Base-by-base conservation (phyloP, 1,140 invertebrate genomes). In the Frieseomelitta varia region DNA sequence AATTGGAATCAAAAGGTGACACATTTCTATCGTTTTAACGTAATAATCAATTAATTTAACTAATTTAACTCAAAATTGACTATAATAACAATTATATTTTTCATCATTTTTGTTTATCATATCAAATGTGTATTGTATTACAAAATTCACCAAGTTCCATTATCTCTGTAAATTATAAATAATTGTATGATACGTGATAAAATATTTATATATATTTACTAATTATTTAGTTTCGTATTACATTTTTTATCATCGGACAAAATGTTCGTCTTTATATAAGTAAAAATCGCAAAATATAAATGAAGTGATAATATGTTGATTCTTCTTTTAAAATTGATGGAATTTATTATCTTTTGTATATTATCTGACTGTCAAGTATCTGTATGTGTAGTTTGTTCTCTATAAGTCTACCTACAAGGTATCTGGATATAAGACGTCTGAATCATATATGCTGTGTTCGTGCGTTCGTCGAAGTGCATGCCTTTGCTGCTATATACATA, bases 1-100 rank as follows among this genome's bases (percentile, higher is more conserved):
- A 93, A 93, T 93, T 87, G 88, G 75, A 47, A 73, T 73, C 72
- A 65, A 69, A 72, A 71, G 73, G 30, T 76, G 63, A 65, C 39
- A 88, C 72, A 86, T 90, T 93, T 88, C 88, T 85, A 90, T 91
- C 85, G 88, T 47, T 83, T 81, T 27, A 1, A 4, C 58, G 34
- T n/a, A 74, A 72, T 14, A 73, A 39, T n/a, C 24, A 47, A 51
- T 17, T n/a, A 71, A n/a, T 71, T n/a, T 8, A 6, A 24, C 11
- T 12, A 47, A 71, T 39, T 24, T n/a, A 1, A 14, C 2, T 24
- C 10, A 34, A 21, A 21, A 34, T 39, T 6, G 2, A 68, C 39
- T 4, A 39, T 4, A 68, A 39, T 21, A 12, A 68, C 12, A 39
- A 24, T 39, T 30, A 19, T 19, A 30, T 68, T 39, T 68, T 39